These are phyloP conservation scores for Arizona elegans DNA, from an alignment of 2,113 vertebrate genomes.

Conservation along the genomic window DNA sequence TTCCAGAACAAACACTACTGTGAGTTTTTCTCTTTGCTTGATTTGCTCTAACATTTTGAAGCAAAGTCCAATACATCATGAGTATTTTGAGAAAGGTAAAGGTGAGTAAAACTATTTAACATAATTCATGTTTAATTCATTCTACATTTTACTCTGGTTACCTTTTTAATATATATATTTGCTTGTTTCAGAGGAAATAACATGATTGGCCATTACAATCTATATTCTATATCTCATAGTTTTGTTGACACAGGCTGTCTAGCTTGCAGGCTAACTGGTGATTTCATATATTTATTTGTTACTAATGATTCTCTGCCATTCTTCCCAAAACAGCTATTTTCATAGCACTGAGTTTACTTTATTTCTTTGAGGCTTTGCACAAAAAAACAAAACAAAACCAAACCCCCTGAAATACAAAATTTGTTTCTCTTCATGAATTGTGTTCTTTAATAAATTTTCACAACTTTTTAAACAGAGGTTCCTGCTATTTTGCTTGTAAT, in stretches of 20 bases:
- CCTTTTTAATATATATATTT: neutral
- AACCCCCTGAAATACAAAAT: neutral
- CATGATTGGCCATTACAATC: neutral
- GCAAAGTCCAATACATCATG: neutral
- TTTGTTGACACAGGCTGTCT: neutral
- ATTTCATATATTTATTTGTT: neutral
- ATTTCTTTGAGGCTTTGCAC: neutral
- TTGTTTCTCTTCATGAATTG: neutral
- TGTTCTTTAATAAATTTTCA: neutral
- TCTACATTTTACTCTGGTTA: neutral
- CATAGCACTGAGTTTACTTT: neutral
- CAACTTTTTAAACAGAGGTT: neutral
- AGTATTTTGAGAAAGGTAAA: slow-evolving; percentile 20
- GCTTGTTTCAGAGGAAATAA: neutral
- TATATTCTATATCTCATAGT: neutral
- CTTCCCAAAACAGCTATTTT: neutral
- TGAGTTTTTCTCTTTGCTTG: slow-evolving; percentile 34
- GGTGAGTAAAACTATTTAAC: slow-evolving; percentile 30
- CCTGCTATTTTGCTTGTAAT: neutral
- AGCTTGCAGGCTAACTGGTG: neutral
- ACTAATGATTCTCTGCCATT: neutral
- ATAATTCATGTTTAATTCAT: slow-evolving; percentile 8
- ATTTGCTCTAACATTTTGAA: slow-evolving; percentile 1
- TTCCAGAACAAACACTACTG: slow-evolving; percentile 19
- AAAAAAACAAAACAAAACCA: neutral